phyloP scores from a whole-genome alignment of 2,888 invertebrate genomes.

The Chromoteleia sp. region DNA sequence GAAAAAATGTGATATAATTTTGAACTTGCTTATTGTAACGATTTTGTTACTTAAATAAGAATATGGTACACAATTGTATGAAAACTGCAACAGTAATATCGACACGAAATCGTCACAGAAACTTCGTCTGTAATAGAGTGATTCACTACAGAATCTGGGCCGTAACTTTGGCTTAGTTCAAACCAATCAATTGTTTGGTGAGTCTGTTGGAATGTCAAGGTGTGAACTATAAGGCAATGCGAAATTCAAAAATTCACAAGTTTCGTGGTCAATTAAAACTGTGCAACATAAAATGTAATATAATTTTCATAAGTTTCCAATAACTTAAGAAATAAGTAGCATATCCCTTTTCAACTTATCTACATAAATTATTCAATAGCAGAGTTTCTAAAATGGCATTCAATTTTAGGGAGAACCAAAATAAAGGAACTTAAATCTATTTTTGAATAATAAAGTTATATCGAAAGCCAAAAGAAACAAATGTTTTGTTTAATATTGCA shows the following conservation, averaged over 20 bases:
- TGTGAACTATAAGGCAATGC: neutral
- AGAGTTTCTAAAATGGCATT: neutral
- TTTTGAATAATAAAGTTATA: too few relatives aligned
- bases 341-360: neutral
- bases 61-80: too few relatives aligned
- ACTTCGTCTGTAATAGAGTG: too few relatives aligned
- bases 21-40: too few relatives aligned
- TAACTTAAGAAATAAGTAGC: neutral
- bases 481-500: too few relatives aligned
- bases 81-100: too few relatives aligned
- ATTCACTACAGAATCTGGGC: constrained; percentile 3
- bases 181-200: neutral
- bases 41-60: too few relatives aligned
- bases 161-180: constrained; percentile 1
- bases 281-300: neutral
- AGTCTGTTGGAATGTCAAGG: neutral
- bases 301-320: neutral
- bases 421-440: neutral
- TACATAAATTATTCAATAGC: neutral
- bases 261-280: constrained; percentile 2
- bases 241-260: neutral
- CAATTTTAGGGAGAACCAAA: constrained; percentile 1
- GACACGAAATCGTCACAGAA: too few relatives aligned
- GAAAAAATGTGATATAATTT: too few relatives aligned
- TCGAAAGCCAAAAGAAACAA: too few relatives aligned